These are phyloP conservation scores for Drosophila seguyi DNA, from an alignment of 1,140 invertebrate species.

Conservation along the genomic window DNA sequence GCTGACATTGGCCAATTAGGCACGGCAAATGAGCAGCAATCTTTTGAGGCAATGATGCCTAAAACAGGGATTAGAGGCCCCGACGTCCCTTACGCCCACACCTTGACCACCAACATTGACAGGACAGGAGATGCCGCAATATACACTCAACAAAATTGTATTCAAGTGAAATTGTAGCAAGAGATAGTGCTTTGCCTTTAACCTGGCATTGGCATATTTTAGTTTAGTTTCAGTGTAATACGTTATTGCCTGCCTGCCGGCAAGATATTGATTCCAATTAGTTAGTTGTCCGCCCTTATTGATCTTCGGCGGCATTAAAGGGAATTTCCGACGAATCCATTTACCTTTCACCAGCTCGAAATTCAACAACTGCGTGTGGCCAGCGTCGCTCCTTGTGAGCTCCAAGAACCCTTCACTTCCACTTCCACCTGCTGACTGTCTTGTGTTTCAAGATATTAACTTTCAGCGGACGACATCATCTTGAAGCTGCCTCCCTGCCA, in stretches of 20 bases:
- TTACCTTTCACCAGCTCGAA: constrained; percentile 39
- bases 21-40: constrained; percentile 80
- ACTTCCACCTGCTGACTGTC: constrained; percentile 45
- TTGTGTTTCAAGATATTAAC: constrained; percentile 71
- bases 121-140: neutral
- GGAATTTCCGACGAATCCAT: constrained; percentile 35
- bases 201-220: too few relatives aligned
- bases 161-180: neutral
- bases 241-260: neutral
- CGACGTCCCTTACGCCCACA: constrained; percentile 6
- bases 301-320: constrained; percentile 42
- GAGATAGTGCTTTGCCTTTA: neutral
- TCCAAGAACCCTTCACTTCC: constrained; percentile 64
- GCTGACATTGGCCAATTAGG: constrained; percentile 81
- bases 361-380: constrained; percentile 32
- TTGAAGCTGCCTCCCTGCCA: constrained; percentile 56
- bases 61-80: constrained; percentile 54
- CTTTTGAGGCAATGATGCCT: constrained; percentile 79
- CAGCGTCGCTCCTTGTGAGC: constrained; percentile 8
- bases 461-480: constrained; percentile 56
- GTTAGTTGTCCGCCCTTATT: constrained; percentile 25
- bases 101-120: constrained; percentile 42
- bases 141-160: constrained; percentile 19
- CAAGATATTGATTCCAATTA: constrained; percentile 45
- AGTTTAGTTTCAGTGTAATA: constrained; percentile 19